phyloP scores from a whole-genome alignment of 2,888 invertebrate species.

The Rhodophaea formosa region DNA sequence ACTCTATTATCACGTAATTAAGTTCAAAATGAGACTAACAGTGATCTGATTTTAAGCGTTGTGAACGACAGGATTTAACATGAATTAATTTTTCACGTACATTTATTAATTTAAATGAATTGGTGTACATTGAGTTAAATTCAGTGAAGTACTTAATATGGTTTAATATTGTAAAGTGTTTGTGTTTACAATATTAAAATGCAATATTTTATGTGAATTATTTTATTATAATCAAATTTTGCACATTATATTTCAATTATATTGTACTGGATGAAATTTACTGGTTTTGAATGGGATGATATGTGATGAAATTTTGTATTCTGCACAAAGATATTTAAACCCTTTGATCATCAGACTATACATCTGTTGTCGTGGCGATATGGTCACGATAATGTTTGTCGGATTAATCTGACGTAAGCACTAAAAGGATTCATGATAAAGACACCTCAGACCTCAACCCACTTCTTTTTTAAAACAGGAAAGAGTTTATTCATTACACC shows the following conservation, averaged over 20 bases:
- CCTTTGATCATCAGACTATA: no score
- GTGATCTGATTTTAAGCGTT: neutral
- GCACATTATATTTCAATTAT: neutral
- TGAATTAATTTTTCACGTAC: neutral
- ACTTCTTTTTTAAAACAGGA: no score
- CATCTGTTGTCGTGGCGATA: no score
- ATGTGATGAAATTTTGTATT: no score
- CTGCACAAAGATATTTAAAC: no score
- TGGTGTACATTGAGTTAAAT: neutral
- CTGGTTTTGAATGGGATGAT: no score
- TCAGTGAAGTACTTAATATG: neutral
- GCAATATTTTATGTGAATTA: neutral
- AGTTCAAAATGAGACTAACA: constrained; percentile 14
- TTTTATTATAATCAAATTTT: neutral
- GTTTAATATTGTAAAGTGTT: neutral
- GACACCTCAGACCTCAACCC: no score
- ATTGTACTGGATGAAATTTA: no score
- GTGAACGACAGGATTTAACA: neutral
- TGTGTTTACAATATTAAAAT: neutral
- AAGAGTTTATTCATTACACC: no score
- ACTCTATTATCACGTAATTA: constrained; percentile 21
- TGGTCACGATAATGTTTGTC: no score
- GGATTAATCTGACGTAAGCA: no score
- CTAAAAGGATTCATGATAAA: no score
- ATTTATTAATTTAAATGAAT: neutral